Evolutionary conservation across 1,140 invertebrate species (phyloP).

Genomic region (Spodoptera frugiperda): DNA sequence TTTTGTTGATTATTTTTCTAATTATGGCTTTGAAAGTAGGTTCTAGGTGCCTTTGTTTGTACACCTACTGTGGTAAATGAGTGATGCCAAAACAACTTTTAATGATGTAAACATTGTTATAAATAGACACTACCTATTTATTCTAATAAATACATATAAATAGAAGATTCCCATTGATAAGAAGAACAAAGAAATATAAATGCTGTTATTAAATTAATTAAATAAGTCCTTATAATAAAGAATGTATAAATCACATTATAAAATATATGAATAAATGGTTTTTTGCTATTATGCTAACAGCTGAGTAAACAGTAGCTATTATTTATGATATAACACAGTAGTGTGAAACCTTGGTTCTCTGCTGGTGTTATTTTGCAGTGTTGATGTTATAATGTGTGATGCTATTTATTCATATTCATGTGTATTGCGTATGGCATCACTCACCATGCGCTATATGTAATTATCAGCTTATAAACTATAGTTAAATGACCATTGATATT

Average conservation of each 20-base stretch:
- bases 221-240: background rate
- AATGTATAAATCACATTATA: background rate
- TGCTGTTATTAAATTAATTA: too few species aligned
- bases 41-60: background rate
- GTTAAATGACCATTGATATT: background rate
- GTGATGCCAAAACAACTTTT: slow-evolving; percentile 29
- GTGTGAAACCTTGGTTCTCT: background rate
- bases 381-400: slow-evolving; percentile 1
- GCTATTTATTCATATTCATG: slow-evolving; percentile 14
- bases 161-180: too few species aligned
- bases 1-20: background rate
- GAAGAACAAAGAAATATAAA: too few species aligned
- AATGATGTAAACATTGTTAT: slow-evolving; percentile 29
- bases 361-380: background rate
- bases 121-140: background rate
- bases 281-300: too few species aligned
- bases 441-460: background rate
- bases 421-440: background rate
- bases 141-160: background rate
- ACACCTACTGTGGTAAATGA: background rate
- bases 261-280: background rate
- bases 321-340: too few species aligned
- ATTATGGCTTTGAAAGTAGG: background rate
- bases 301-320: too few species aligned
- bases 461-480: background rate